Conservation (phyloP, 2,113 vertebrate genomes). For the Mixornis gularis region DNA sequence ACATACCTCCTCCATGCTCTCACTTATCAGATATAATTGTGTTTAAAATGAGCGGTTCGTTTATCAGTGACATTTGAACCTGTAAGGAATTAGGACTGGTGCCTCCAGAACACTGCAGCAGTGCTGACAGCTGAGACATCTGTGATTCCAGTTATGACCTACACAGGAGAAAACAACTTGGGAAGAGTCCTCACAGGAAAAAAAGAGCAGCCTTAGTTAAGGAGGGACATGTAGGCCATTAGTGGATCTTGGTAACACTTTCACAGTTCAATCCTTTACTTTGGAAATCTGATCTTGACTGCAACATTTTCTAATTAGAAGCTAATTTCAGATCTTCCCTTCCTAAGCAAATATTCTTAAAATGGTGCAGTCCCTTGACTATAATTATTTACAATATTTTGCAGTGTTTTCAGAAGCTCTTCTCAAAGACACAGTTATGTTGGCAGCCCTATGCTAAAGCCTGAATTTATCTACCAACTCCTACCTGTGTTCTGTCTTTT, state of each 20-base stretch:
- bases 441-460: neutral
- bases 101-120: neutral
- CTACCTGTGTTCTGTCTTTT: neutral
- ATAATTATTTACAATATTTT: neutral
- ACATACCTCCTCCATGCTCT: neutral
- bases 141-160: neutral
- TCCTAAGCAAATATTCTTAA: neutral
- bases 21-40: neutral
- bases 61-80: neutral
- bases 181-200: neutral
- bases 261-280: neutral
- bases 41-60: neutral
- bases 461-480: neutral
- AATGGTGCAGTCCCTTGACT: neutral
- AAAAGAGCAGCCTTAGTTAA: neutral
- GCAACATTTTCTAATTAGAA: neutral
- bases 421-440: neutral
- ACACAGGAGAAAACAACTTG: neutral
- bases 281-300: neutral
- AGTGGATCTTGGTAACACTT: neutral
- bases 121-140: neutral
- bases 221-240: neutral
- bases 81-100: neutral
- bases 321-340: neutral
- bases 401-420: neutral